Percentiles rank a stretch among this genome's conserved stretches.
These are phyloP conservation scores for Campylomormyrus numenius DNA, from an alignment of 2,113 vertebrate species.

Conservation along the genomic window DNA sequence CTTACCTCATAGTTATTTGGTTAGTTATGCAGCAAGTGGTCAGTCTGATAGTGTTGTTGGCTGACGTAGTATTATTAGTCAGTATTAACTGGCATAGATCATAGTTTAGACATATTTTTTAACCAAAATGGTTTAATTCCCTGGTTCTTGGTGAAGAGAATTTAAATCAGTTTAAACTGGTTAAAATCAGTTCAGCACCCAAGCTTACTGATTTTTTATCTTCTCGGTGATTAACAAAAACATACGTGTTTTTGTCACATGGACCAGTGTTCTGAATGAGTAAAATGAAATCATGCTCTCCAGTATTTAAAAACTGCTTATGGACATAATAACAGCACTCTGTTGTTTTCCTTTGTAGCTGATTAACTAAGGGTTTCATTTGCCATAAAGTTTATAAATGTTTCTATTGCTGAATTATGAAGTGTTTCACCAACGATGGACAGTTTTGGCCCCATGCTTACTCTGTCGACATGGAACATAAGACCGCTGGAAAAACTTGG, in stretches of 20 bases:
- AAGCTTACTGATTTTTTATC: neutral
- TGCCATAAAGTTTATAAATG: neutral
- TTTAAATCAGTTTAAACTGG: neutral
- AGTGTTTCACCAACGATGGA: neutral
- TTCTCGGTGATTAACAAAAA: neutral
- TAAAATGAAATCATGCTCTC: neutral
- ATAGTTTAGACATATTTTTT: neutral
- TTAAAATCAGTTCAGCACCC: neutral
- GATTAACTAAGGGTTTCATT: neutral
- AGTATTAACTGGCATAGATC: conserved; percentile 6
- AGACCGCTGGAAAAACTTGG: neutral
- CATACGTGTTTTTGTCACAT: neutral
- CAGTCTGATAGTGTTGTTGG: conserved; percentile 3
- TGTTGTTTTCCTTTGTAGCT: neutral
- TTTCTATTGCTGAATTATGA: neutral
- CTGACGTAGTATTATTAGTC: neutral
- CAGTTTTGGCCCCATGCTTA: neutral
- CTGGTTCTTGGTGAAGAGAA: neutral
- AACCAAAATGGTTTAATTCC: neutral
- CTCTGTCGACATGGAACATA: neutral
- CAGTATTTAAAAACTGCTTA: neutral
- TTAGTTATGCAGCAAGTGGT: neutral
- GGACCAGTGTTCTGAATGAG: neutral
- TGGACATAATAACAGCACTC: neutral
- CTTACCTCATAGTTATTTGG: neutral